Evolutionary conservation across 2,113 vertebrate genomes (phyloP).

Genomic region (Atractosteus spatula): DNA sequence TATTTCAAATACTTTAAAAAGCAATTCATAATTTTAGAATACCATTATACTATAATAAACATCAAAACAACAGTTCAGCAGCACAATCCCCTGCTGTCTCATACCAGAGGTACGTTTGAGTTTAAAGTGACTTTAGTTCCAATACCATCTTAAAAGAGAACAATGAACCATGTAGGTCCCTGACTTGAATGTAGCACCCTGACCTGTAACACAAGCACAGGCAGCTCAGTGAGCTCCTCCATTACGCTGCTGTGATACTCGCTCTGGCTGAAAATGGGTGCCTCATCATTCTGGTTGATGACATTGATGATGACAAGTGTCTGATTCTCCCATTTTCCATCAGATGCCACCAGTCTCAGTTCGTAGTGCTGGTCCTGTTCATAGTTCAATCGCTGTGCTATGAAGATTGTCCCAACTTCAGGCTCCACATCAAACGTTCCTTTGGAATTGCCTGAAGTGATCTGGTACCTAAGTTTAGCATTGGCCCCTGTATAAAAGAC

Average conservation of each 20-base stretch:
- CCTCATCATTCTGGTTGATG: slow-evolving; percentile 81
- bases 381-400: slow-evolving; percentile 80
- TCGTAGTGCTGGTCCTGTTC: slow-evolving; percentile 74
- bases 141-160: too few relatives aligned
- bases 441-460: slow-evolving; percentile 76
- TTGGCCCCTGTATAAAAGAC: slow-evolving; percentile 67
- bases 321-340: slow-evolving; percentile 88
- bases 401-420: slow-evolving; percentile 75
- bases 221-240: slow-evolving; percentile 76
- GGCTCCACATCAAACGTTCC: slow-evolving; percentile 83
- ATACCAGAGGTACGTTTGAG: too few relatives aligned
- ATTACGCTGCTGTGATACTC: slow-evolving; percentile 72
- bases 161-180: neutral
- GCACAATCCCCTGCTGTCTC: too few relatives aligned
- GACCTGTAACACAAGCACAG: slow-evolving; percentile 77
- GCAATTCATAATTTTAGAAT: too few relatives aligned
- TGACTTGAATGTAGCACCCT: neutral
- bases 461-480: slow-evolving; percentile 82
- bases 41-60: too few relatives aligned
- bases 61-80: too few relatives aligned
- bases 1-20: too few relatives aligned
- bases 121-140: too few relatives aligned
- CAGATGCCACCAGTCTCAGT: slow-evolving; percentile 78
- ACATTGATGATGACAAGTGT: slow-evolving; percentile 71
- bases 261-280: slow-evolving; percentile 74